Base-by-base conservation (phyloP, 2,888 invertebrate species). In the Cataglyphis livida region DNA sequence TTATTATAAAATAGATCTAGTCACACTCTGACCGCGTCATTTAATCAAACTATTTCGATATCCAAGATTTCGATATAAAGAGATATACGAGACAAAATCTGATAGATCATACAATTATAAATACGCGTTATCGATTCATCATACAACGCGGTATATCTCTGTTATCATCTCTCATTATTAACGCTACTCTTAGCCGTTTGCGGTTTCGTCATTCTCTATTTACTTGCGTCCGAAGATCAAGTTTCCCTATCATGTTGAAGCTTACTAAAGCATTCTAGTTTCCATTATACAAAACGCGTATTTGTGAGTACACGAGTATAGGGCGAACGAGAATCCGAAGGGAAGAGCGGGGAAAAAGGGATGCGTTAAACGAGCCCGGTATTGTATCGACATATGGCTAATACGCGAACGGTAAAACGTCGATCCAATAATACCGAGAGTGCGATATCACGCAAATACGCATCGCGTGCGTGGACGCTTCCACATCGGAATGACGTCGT, bases 401-500 rank as follows among this genome's bases (percentile, higher is more conserved):
- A 76, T 66, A 76, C 28, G 41, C 15, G 3, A 76, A 61, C 70
- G 44, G 44, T 61, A 79, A 79, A 79, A 79, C 25, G 71, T 70
- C 71, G 59, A 70, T 78, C 12, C 41, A 61, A 61, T 70, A 44
- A 70, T 61, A 28, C 32, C 12, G 12, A 70, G 41, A 44, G 18
- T 21, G 35, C 21, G 25, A 7, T 59, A 79, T 71, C 44, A 35
- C 25, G 41, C 70, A 78, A 75, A 78, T 78, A 78, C 35, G 71
- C 44, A 44, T 44, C 78, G n/a, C 57, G 35, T 32, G 12, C 18
- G 59, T 35, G 28, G 44, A 54, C 79, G 64, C 51, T 64, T 32
- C 38, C 64, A 38, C 57, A 81, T 81, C 41, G 66, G 66, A 59
- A 83, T 88, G 87, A 85, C 85, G 70, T 81, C 68, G 57, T 81